phyloP scores from a whole-genome alignment of 2,888 invertebrate species.

The Gnatocerus cornutus region DNA sequence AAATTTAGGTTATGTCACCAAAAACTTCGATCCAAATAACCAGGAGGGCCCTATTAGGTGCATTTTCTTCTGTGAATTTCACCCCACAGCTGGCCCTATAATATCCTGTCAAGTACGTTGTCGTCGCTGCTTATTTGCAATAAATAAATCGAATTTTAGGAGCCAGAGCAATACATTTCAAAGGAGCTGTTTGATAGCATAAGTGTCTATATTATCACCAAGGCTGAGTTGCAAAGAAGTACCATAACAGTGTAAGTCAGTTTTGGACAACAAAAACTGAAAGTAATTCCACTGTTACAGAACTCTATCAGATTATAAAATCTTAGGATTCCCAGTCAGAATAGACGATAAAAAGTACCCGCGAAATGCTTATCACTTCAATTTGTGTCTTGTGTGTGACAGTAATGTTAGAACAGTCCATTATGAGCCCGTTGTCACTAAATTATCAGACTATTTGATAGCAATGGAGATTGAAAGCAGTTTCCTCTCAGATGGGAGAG shows the following conservation, averaged over 20 bases:
- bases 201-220: slow-evolving; percentile 96
- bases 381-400: slow-evolving; percentile 95
- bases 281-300: slow-evolving; percentile 68
- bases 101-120: slow-evolving; percentile 85
- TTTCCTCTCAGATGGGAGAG: slow-evolving; percentile 85
- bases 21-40: slow-evolving; percentile 74
- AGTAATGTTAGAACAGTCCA: slow-evolving; percentile 91
- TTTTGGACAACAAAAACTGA: not conserved
- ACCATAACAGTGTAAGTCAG: slow-evolving; percentile 89
- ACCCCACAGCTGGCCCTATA: slow-evolving; percentile 86
- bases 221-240: slow-evolving; percentile 91
- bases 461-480: slow-evolving; percentile 90
- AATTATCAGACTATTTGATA: slow-evolving; percentile 93
- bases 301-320: slow-evolving; percentile 85
- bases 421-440: slow-evolving; percentile 95
- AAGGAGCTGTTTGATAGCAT: slow-evolving; percentile 96
- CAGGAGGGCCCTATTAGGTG: slow-evolving; percentile 86
- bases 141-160: slow-evolving; percentile 72
- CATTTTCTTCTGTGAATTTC: slow-evolving; percentile 87
- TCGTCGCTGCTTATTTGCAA: not conserved
- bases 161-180: slow-evolving; percentile 91
- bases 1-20: not conserved
- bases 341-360: slow-evolving; percentile 92
- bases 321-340: slow-evolving; percentile 93
- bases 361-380: slow-evolving; percentile 96